Conservation (phyloP, 2,113 vertebrate genomes). For the Nesospiza acunhae region DNA sequence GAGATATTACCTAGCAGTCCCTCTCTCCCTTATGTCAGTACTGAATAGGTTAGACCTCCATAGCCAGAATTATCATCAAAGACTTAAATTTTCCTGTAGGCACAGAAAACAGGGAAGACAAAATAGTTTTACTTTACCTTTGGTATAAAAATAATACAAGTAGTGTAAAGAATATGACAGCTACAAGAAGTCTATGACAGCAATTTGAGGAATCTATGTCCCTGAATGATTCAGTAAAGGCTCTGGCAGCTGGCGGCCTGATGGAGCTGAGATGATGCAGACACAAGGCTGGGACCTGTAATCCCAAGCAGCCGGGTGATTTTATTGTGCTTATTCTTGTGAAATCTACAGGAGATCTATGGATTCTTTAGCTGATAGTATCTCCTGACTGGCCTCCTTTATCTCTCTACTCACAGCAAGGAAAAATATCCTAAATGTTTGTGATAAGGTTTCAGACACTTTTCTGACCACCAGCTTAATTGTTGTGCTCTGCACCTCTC, state of each 20-base stretch:
- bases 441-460: not conserved
- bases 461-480: not conserved
- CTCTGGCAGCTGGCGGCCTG: constrained; percentile 31
- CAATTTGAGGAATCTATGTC: constrained; percentile 43
- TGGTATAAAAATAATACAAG: not conserved
- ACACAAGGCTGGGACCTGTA: constrained; percentile 50
- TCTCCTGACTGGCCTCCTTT: constrained; percentile 6
- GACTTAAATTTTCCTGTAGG: not conserved
- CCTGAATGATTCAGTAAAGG: constrained; percentile 27
- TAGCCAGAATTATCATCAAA: not conserved
- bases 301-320: constrained; percentile 51
- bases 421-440: not conserved
- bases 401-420: not conserved
- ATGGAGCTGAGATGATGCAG: constrained; percentile 45
- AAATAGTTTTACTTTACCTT: not conserved
- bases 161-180: not conserved
- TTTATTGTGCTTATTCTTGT: constrained; percentile 46
- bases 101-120: not conserved
- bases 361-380: constrained; percentile 34
- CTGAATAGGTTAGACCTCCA: not conserved
- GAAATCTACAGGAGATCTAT: constrained; percentile 43
- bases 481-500: not conserved
- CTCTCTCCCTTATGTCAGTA: not conserved
- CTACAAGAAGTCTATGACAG: constrained; percentile 11
- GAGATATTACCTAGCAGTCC: not conserved